These are phyloP conservation scores for Nesometra sesokonis DNA, from an alignment of 35 echinoderm and acorn worm species.

Conservation along the genomic window DNA sequence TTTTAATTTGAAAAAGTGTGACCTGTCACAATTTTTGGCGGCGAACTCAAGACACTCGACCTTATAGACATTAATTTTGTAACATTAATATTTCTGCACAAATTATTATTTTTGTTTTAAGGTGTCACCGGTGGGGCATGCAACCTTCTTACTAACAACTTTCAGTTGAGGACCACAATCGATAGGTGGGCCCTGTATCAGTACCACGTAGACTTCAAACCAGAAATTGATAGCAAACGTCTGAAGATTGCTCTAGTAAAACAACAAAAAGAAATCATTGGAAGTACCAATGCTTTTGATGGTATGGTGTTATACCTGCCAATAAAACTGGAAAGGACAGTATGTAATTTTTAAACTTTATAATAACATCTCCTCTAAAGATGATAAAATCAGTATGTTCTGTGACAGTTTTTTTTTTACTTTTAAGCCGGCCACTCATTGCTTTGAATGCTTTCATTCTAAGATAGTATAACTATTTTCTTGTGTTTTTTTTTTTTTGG, in stretches of 20 bases:
- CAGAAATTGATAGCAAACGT: constrained; percentile 38
- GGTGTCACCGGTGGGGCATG: constrained; percentile 16
- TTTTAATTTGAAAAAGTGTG: too few species aligned
- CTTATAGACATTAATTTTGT: too few species aligned
- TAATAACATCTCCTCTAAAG: not conserved
- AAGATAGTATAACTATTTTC: too few species aligned
- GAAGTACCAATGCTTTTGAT: constrained; percentile 56
- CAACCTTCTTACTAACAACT: constrained; percentile 44
- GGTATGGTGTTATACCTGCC: constrained; percentile 56
- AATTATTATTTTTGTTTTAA: not conserved
- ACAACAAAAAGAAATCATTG: constrained; percentile 20
- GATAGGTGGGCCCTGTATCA: constrained; percentile 70
- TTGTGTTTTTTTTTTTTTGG: too few species aligned
- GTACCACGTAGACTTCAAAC: constrained; percentile 81
- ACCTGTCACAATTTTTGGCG: too few species aligned
- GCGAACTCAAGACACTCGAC: too few species aligned
- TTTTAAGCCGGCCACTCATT: too few species aligned
- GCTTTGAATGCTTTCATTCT: too few species aligned
- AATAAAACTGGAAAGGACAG: constrained; percentile 43
- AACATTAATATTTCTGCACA: too few species aligned
- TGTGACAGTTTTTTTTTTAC: too few species aligned
- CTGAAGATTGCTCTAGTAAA: constrained; percentile 41
- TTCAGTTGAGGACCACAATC: constrained; percentile 26
- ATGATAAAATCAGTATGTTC: too few species aligned
- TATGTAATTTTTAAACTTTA: constrained; percentile 3